Evolutionary conservation across 2,888 invertebrate species (phyloP), one percentile per base, ranked within the genome.

Genomic region (Acleris sparsana): DNA sequence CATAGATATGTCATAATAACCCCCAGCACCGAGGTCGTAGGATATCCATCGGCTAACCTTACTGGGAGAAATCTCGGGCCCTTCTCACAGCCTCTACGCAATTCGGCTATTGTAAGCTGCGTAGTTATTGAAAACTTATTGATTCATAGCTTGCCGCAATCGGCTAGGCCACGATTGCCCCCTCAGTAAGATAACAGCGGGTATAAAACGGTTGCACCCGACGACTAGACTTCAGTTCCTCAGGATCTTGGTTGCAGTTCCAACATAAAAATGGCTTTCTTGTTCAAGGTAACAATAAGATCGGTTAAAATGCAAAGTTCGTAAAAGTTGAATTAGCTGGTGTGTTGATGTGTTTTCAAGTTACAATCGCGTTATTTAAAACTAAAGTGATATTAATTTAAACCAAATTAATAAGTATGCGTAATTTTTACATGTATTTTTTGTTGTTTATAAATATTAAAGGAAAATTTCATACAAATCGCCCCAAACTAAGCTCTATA

Each of bases 131-230:
- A 86, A 88, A 88, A 91, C 90, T 87, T 87, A 89, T 92, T 89
- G 89, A 88, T 89, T 88, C 90, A 90, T 89, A 88, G 84, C 84
- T 84, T 87, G 87, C 85, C 71, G 89, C 90, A 92, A 91, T 82
- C 74, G 72, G 71, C 70, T 68, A 75, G 78, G 81, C 85, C 82
- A 84, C 83, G 83, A 88, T 91, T 90, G 88, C 88, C 85, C 80
- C 78, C 78, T 85, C 79, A 81, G n/a, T n/a, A n/a, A 80, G 81
- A 82, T 83, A 80, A 79, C 82, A 76, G 76, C 72, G 67, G 80
- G 80, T 92, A 92, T 92, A 92, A 86, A 92, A 89, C 86, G 85
- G 82, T 85, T 83, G 82, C 77, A 74, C 71, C 80, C 70, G 73
- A 71, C 69, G 72, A 72, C 69, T 70, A 71, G 75, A 63, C 73